These are phyloP conservation scores for Carduelis carduelis DNA, from an alignment of 2,797 vertebrate genomes.

Conservation along the genomic window DNA sequence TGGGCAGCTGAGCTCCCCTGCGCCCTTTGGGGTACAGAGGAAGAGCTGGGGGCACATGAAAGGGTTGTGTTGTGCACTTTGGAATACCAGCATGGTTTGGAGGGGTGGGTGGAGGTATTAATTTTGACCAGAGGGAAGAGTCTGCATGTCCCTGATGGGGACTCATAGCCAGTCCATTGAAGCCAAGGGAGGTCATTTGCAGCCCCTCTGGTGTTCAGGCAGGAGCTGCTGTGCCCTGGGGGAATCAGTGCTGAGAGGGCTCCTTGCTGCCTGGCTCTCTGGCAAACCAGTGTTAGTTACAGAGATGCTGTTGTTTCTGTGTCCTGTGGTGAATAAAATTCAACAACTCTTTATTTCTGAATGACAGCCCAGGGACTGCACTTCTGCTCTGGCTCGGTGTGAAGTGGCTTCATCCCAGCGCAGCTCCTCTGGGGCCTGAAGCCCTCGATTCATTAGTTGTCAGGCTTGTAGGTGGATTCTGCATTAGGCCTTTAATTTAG, in stretches of 20 bases:
- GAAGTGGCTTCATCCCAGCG: slow-evolving; percentile 81
- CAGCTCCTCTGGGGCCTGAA: slow-evolving; percentile 79
- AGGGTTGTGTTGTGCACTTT: fast-evolving
- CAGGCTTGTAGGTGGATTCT: slow-evolving; percentile 85
- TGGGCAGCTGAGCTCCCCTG: background rate
- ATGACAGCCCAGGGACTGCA: slow-evolving; percentile 72
- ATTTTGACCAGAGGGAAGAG: background rate
- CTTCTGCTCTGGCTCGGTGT: slow-evolving; percentile 67
- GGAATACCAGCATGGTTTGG: background rate
- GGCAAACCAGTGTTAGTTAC: slow-evolving; percentile 26
- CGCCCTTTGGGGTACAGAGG: background rate
- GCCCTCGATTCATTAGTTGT: slow-evolving; percentile 91
- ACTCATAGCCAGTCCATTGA: background rate
- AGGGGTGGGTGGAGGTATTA: background rate
- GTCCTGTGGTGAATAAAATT: slow-evolving; percentile 71
- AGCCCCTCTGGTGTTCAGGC: background rate
- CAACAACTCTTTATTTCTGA: slow-evolving; percentile 71
- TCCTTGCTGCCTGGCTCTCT: background rate
- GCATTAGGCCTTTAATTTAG: slow-evolving; percentile 94
- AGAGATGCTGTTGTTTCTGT: slow-evolving; percentile 60
- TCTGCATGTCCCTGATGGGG: fast-evolving
- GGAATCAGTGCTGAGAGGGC: background rate
- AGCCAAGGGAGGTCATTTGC: background rate
- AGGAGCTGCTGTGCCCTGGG: background rate
- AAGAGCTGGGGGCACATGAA: background rate